Evolutionary conservation across 2,888 invertebrate species (phyloP).

Genomic region (Sympetrum striolatum): DNA sequence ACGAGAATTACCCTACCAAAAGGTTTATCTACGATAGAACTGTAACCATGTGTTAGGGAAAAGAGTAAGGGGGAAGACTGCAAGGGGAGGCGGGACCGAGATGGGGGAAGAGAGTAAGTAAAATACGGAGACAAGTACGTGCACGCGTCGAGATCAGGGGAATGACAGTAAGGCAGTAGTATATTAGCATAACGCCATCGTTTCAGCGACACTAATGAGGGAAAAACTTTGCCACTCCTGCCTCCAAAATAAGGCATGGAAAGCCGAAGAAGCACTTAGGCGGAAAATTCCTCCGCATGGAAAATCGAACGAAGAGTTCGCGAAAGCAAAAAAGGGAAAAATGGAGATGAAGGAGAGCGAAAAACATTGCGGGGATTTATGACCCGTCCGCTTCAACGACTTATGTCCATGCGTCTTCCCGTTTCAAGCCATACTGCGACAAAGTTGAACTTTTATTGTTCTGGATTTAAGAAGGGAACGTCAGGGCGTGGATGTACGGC

Average conservation of each 20-base stretch:
- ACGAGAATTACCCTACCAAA: neutral
- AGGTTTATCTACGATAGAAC: neutral
- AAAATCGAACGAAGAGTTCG: slow-evolving; percentile 1
- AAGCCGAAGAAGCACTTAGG: neutral
- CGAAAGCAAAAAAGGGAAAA: neutral
- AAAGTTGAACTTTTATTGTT: no score
- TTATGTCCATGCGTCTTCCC: no score
- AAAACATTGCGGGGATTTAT: neutral
- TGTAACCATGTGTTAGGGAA: neutral
- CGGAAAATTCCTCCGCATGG: neutral
- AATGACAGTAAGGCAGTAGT: neutral
- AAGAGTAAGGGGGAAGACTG: neutral
- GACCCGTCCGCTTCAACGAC: no score
- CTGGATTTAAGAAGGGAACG: no score
- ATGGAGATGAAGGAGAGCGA: neutral
- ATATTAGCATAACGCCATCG: slow-evolving; percentile 36
- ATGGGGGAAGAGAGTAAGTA: neutral
- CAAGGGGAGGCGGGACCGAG: neutral
- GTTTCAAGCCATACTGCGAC: no score
- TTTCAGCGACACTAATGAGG: slow-evolving; percentile 29
- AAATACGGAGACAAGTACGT: neutral
- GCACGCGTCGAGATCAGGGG: neutral
- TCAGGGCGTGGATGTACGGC: no score
- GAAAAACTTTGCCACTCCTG: slow-evolving; percentile 25
- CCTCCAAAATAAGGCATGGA: neutral